A percentile compares a stretch with the other conserved stretches of the same genome.
Conservation (phyloP, 2,113 vertebrate species). For the Thinocorus orbignyianus region DNA sequence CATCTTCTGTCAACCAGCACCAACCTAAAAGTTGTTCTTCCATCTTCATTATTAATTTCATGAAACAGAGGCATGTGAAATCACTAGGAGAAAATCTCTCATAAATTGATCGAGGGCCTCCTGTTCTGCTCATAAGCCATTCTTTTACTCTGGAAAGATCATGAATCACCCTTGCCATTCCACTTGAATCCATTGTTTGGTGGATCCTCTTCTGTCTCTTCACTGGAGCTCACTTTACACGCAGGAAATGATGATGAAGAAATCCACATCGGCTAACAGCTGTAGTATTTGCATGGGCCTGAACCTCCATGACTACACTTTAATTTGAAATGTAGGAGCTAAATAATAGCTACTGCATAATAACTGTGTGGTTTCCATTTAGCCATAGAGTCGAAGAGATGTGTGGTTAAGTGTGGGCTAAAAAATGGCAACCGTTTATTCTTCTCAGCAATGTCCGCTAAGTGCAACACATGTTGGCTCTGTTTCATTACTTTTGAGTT, state of each 20-base stretch:
- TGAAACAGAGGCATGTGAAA: not conserved
- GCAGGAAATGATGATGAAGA: not conserved
- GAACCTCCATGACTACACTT: not conserved
- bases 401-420: not conserved
- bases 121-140: not conserved
- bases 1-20: not conserved
- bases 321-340: not conserved
- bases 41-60: not conserved
- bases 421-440: not conserved
- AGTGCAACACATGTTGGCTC: not conserved
- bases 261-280: not conserved
- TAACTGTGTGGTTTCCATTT: not conserved
- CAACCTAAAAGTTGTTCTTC: not conserved
- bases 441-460: not conserved
- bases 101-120: not conserved
- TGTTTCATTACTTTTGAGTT: not conserved
- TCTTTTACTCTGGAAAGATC: not conserved
- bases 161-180: accelerated
- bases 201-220: not conserved
- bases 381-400: not conserved
- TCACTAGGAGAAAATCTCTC: not conserved
- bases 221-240: not conserved
- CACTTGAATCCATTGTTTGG: not conserved
- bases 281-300: not conserved
- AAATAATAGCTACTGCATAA: not conserved